A percentile compares a stretch with the other conserved stretches of the same genome.
phyloP scores from a whole-genome alignment of 2,113 vertebrate genomes.

The Carollia perspicillata region DNA sequence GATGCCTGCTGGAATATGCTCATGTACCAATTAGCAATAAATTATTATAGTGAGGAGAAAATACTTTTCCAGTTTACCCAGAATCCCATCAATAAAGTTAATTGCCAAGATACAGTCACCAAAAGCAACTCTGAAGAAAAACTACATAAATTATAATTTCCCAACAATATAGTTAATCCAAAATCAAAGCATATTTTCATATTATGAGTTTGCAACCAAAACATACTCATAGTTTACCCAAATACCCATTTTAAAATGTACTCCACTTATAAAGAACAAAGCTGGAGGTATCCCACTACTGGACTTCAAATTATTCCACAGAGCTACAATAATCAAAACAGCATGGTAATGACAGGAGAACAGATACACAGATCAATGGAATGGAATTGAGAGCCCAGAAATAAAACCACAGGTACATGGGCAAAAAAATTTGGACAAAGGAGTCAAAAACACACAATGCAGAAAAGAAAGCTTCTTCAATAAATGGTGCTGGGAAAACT shows the following conservation, averaged over 20 bases:
- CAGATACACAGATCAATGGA: background rate
- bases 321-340: background rate
- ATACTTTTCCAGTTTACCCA: constrained; percentile 3
- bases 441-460: background rate
- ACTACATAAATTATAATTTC: background rate
- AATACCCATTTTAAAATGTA: background rate
- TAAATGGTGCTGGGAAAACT: background rate
- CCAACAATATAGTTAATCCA: background rate
- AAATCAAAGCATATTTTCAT: constrained; percentile 26
- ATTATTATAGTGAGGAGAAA: background rate
- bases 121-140: constrained; percentile 48
- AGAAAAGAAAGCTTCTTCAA: background rate
- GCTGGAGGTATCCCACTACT: background rate
- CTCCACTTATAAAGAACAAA: background rate
- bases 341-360: background rate
- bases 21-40: background rate
- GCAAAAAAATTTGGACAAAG: background rate
- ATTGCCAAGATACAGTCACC: background rate
- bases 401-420: background rate
- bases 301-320: too few relatives aligned
- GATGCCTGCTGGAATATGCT: background rate
- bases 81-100: background rate
- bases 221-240: background rate
- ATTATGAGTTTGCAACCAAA: background rate
- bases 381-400: background rate